These are phyloP conservation scores for Ceuthmochares aereus DNA, from an alignment of 2,113 vertebrate species.

Conservation along the genomic window DNA sequence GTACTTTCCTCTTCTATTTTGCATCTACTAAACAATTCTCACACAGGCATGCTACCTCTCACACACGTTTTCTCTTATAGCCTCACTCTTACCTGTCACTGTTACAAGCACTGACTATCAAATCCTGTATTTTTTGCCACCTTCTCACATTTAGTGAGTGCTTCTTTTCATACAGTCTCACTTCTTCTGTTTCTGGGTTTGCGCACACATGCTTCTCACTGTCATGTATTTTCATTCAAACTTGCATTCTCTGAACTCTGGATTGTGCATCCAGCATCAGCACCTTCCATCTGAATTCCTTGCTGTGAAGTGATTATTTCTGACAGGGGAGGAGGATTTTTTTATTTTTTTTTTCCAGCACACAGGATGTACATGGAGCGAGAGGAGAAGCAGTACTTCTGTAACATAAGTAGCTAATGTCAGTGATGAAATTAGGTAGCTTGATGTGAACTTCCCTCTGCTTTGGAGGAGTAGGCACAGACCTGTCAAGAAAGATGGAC, in stretches of 20 bases:
- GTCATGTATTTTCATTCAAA: not conserved
- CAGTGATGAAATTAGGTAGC: slow-evolving; percentile 7
- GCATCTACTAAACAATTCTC: not conserved
- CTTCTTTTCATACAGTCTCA: not conserved
- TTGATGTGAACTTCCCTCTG: not conserved
- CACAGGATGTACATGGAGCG: not conserved
- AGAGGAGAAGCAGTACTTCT: not conserved
- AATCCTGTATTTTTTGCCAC: not conserved
- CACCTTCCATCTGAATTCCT: slow-evolving; percentile 28
- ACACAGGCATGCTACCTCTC: not conserved
- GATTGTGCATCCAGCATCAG: not conserved
- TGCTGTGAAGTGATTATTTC: not conserved
- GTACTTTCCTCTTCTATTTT: not conserved
- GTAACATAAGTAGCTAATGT: not conserved
- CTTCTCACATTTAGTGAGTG: not conserved
- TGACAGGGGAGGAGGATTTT: not conserved
- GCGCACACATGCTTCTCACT: not conserved
- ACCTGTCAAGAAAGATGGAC: not conserved
- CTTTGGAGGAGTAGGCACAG: not conserved
- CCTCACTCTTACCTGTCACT: not conserved
- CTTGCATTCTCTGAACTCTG: not conserved
- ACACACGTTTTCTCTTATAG: not conserved
- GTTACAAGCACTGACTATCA: not conserved
- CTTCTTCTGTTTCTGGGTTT: not conserved
- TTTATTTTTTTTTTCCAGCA: not conserved